Percentiles rank a stretch among this genome's conserved stretches.
phyloP scores from a whole-genome alignment of 35 echinoderm and acorn worm species.

The Ptychodera flava region DNA sequence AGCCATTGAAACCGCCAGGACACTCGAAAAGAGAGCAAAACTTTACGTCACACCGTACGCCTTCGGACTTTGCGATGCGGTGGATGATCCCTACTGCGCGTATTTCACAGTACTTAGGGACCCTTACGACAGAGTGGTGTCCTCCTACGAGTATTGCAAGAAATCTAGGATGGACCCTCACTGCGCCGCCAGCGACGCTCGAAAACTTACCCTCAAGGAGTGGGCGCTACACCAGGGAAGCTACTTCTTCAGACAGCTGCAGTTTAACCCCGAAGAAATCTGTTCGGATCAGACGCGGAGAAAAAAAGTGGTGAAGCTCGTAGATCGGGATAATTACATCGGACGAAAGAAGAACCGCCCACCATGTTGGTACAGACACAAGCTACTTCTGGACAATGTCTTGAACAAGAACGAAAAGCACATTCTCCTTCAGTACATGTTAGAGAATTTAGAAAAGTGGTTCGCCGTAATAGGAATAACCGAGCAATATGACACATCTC shows the following conservation, averaged over 20 bases:
- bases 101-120: constrained; percentile 42
- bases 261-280: background rate
- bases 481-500: constrained; percentile 50
- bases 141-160: constrained; percentile 36
- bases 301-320: background rate
- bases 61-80: background rate
- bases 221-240: constrained; percentile 43
- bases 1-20: background rate
- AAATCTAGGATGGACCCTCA: constrained; percentile 12
- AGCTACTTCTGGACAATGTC: constrained; percentile 50
- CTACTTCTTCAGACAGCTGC: constrained; percentile 34
- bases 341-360: background rate
- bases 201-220: constrained; percentile 21
- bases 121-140: constrained; percentile 23
- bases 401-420: constrained; percentile 24
- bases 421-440: constrained; percentile 22
- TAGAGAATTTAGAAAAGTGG: constrained; percentile 64
- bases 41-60: background rate
- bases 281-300: background rate
- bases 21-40: background rate
- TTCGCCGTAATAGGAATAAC: constrained; percentile 56
- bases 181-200: background rate
- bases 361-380: constrained; percentile 67
- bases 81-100: constrained; percentile 11
- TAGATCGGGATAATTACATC: background rate